Base-by-base conservation (phyloP, 2,888 invertebrate genomes). In the Zygothrica quintamaculata region DNA sequence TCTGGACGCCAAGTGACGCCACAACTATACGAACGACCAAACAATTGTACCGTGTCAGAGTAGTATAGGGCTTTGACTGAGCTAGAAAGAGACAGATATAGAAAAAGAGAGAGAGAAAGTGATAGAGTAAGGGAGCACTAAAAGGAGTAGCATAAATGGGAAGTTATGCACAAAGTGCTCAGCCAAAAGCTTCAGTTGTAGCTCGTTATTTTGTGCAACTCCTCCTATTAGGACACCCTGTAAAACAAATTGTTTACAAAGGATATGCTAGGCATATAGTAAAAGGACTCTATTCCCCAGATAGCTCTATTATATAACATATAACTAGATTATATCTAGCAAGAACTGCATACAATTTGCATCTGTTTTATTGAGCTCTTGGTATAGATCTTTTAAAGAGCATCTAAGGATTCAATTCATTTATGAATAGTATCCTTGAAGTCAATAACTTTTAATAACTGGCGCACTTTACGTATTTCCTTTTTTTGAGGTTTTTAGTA, bases 81-180 rank as follows among this genome's bases (percentile, higher is more conserved):
- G 40, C 26, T 15, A 36, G 34, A 7, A 9, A 9, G 11, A 0
- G 15, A 8, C 29, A 29, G 29, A 29, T n/a, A n/a, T n/a, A n/a
- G n/a, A n/a, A n/a, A 9, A 12, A 25, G 12, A n/a, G 3, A 9
- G 39, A 6, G n/a, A 11, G 4, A 1, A 7, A 3, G 9, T n/a
- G 0, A 5, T 3, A 40, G 2, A 5, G 2, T n/a, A 16, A n/a
- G 42, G 29, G 8, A 13, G 12, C 9, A n/a, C n/a, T n/a, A 7
- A 6, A 16, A 34, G 56, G 16, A 43, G 37, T 40, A 48, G 39
- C 74, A 72, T 74, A 74, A 75, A 74, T 74, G 75, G 75, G 26
- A 82, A 85, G 84, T 79, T 79, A 78, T 82, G 79, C 82, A 78
- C 82, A 78, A 67, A 82, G 76, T 80, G 77, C 77, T 84, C 84